A percentile compares a stretch with the other conserved stretches of the same genome.
phyloP scores from a whole-genome alignment of 2,113 vertebrate species.

The Oncorhynchus kisutch region DNA sequence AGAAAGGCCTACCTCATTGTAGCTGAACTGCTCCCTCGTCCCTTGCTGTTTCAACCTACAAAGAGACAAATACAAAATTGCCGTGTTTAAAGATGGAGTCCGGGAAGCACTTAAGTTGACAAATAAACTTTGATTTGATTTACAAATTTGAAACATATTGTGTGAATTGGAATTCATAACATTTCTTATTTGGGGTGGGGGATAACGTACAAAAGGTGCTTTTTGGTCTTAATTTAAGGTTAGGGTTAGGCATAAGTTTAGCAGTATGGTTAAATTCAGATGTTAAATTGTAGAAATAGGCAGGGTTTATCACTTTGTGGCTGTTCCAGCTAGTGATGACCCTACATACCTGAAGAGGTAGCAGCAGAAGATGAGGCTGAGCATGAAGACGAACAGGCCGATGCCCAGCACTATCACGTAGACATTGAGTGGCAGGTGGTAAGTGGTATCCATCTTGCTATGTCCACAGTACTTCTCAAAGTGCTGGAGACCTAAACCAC shows the following conservation, averaged over 20 bases:
- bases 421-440: constrained; percentile 79
- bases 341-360: constrained; percentile 77
- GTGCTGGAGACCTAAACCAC: constrained; percentile 70
- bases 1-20: constrained; percentile 75
- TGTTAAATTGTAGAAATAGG: too few relatives aligned
- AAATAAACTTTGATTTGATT: too few relatives aligned
- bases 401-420: constrained; percentile 81
- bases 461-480: constrained; percentile 68
- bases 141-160: too few relatives aligned
- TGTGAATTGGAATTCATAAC: too few relatives aligned
- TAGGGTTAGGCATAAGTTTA: too few relatives aligned
- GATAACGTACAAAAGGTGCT: too few relatives aligned
- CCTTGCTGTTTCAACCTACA: constrained; percentile 79
- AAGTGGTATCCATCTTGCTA: constrained; percentile 61
- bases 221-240: too few relatives aligned
- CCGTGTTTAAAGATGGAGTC: background rate
- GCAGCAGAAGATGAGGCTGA: constrained; percentile 83
- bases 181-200: too few relatives aligned
- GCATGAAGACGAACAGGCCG: constrained; percentile 80
- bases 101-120: too few relatives aligned
- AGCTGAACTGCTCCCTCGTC: constrained; percentile 79
- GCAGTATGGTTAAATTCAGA: too few relatives aligned
- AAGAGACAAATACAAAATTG: background rate
- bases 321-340: too few relatives aligned
- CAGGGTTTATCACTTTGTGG: too few relatives aligned